Conservation (phyloP, 2,888 invertebrate species). For the Bruchidius siliquastri region DNA sequence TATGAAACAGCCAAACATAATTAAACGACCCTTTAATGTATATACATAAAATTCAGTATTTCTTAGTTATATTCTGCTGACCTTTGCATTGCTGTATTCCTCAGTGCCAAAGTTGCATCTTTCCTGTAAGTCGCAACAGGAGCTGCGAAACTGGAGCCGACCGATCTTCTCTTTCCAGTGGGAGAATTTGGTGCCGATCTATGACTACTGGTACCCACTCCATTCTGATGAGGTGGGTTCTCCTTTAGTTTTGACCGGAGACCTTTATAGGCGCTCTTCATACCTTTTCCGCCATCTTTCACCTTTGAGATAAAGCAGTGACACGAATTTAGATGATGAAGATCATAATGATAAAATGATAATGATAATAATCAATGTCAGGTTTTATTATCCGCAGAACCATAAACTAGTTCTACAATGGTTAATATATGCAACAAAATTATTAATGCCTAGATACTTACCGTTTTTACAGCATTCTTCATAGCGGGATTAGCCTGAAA, state of each 20-base stretch:
- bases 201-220: slow-evolving; percentile 41
- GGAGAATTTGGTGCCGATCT: slow-evolving; percentile 66
- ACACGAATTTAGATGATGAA: no score
- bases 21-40: no score
- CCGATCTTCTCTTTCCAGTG: slow-evolving; percentile 50
- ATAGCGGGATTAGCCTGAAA: slow-evolving; percentile 90
- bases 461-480: slow-evolving; percentile 89
- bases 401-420: no score
- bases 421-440: no score
- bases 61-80: slow-evolving; percentile 6
- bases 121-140: slow-evolving; percentile 44
- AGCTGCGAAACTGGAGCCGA: slow-evolving; percentile 36
- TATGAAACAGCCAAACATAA: no score
- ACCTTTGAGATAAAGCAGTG: slow-evolving; percentile 50
- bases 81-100: slow-evolving; percentile 41
- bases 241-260: slow-evolving; percentile 61
- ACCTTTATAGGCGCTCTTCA: slow-evolving; percentile 74
- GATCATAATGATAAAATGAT: no score
- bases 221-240: slow-evolving; percentile 41
- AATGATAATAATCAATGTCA: no score
- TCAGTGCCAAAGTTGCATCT: slow-evolving; percentile 40
- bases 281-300: slow-evolving; percentile 68
- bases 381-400: no score
- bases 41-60: no score
- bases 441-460: slow-evolving; percentile 55